Conservation (phyloP, 2,888 invertebrate genomes). For the Leptopilina myrica region DNA sequence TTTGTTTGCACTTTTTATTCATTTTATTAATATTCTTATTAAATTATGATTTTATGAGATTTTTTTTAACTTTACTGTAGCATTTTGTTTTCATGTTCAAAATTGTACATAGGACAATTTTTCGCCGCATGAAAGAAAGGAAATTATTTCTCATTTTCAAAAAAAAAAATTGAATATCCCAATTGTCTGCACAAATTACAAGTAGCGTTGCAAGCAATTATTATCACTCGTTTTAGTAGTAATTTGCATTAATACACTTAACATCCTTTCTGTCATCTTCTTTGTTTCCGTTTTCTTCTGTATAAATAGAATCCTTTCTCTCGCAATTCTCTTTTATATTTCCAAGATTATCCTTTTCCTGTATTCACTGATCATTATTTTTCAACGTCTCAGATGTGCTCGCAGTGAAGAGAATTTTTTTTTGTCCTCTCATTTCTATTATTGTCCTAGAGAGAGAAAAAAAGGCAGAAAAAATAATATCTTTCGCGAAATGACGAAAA, state of each 20-base stretch:
- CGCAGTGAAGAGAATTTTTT: not conserved
- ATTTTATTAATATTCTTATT: too few relatives aligned
- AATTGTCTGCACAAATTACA: not conserved
- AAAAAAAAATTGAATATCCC: not conserved
- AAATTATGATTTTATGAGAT: too few relatives aligned
- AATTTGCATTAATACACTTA: slow-evolving; percentile 18
- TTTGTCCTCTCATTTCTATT: not conserved
- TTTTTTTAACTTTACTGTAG: too few relatives aligned
- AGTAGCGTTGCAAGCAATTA: slow-evolving; percentile 3
- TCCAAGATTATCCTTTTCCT: slow-evolving; percentile 33
- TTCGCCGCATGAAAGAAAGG: too few relatives aligned
- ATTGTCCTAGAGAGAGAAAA: not conserved
- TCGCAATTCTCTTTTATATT: slow-evolving; percentile 4
- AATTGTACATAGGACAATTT: too few relatives aligned
- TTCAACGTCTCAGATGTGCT: slow-evolving; percentile 10
- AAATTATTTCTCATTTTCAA: not conserved
- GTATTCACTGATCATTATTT: slow-evolving; percentile 32
- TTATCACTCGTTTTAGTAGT: slow-evolving; percentile 1
- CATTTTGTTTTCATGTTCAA: too few relatives aligned
- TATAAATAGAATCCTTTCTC: slow-evolving; percentile 2
- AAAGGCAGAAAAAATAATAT: too few relatives aligned
- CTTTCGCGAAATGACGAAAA: too few relatives aligned
- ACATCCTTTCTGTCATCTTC: slow-evolving; percentile 14
- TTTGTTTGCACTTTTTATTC: too few relatives aligned
- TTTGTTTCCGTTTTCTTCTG: slow-evolving; percentile 6